Evolutionary conservation across 1,140 invertebrate genomes (phyloP).

Genomic region (Apis florea): DNA sequence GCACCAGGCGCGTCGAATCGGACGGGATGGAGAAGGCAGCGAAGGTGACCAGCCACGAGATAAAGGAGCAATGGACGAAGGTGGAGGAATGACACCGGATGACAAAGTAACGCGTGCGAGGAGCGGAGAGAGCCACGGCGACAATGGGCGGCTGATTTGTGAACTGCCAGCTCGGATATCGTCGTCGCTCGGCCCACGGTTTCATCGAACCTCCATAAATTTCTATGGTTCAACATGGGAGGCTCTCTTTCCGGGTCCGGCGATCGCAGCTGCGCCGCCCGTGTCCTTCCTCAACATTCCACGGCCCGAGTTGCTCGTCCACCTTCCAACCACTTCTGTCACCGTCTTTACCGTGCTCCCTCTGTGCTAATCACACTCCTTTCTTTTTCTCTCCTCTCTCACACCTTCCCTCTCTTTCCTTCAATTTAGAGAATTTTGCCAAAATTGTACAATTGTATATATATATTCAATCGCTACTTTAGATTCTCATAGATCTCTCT

Average conservation of each 20-base stretch:
- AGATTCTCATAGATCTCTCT: no score
- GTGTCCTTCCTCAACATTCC: slow-evolving; percentile 54
- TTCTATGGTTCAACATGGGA: slow-evolving; percentile 49
- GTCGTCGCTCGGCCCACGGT: slow-evolving; percentile 52
- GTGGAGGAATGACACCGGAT: slow-evolving; percentile 32
- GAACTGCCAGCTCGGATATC: slow-evolving; percentile 53
- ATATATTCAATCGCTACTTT: no score
- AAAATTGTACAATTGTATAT: no score
- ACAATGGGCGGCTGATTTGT: slow-evolving; percentile 59
- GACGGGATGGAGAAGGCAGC: not conserved
- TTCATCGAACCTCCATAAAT: slow-evolving; percentile 59
- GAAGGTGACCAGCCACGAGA: slow-evolving; percentile 4
- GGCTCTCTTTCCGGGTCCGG: slow-evolving; percentile 55
- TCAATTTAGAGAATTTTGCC: no score
- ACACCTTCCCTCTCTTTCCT: not conserved
- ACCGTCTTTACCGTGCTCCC: not conserved
- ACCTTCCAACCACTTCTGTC: not conserved
- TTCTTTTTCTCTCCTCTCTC: not conserved
- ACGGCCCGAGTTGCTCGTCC: not conserved
- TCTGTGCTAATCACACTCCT: slow-evolving; percentile 8
- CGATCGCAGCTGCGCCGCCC: slow-evolving; percentile 41
- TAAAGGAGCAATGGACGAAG: slow-evolving; percentile 33
- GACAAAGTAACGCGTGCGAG: slow-evolving; percentile 29
- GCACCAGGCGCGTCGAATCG: slow-evolving; percentile 10
- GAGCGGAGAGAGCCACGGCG: not conserved